Evolutionary conservation across 2,888 invertebrate species (phyloP), one percentile per base, ranked within the genome.

Genomic region (Mycalesis mineus): DNA sequence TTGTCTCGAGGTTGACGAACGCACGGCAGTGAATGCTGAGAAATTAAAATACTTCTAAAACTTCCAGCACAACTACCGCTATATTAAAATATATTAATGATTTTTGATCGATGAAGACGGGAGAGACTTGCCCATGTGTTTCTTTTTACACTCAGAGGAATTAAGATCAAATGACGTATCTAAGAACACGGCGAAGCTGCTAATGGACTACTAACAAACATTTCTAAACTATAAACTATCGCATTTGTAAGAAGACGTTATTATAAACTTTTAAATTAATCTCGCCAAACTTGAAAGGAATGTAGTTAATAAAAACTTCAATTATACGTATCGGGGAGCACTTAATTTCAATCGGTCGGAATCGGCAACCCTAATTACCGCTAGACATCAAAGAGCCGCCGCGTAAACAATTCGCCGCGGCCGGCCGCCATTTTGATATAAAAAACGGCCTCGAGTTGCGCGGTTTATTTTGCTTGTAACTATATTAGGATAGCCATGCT

Each of bases 321-420:
- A 52, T 52, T 41, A 52, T 17, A 33, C 31, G 13, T 52, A 52
- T 42, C 22, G 17, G 50, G 29, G 3, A 6, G 29, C 52, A 42
- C 33, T 52, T 42, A 51, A 51, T 47, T 47, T 50, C n/a, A 45
- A 50, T 50, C 29, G 39, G 22, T 14, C 53, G 39, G 31, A 45
- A 58, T 55, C 45, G 58, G 42, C 62, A 63, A 45, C 62, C 63
- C 60, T 64, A 63, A 60, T 60, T 58, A 59, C 48, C 54, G 58
- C 57, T 62, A 64, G 61, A 74, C 69, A 73, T 78, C 74, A 78
- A 75, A 78, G 75, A 72, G 68, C 64, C 62, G 60, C 67, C 62
- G 61, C 63, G 64, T 48, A 57, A 61, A 58, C 59, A 55, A 51
- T 53, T 57, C 40, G n/a, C 8, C 52, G n/a, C 15, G 7, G 29